Evolutionary conservation across 2,797 vertebrate species (phyloP), one percentile per base, ranked within the genome.

Genomic region (Xiphorhynchus erythropygius): DNA sequence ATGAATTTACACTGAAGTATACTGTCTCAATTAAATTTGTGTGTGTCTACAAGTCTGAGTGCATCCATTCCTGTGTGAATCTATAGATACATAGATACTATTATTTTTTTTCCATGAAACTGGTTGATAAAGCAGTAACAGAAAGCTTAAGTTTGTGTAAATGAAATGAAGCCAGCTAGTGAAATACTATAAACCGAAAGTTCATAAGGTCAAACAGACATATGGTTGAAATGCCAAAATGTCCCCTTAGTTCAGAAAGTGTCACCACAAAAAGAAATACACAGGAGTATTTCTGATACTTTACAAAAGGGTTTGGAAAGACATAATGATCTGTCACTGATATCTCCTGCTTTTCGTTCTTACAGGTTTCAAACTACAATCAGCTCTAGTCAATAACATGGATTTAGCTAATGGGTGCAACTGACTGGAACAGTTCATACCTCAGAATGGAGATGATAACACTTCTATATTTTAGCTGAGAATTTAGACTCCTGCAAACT

Each of bases 181-280:
- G 57, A 93, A 89, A 86, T 76, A 90, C 22, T 63, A 87, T 74
- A 87, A 89, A 87, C 39, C 53, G 46, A 71, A 64, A 88, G 87
- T 89, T 90, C 91, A 63, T 59, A 65, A 89, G 81, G 71, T 92
- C 86, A 93, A 71, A 76, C 7, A 73, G 67, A 68, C 83, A 84
- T 81, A 84, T 42, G 78, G 65, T 24, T 68, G 63, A 49, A 89
- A 84, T 35, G 69, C 23, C 79, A 92, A 62, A 81, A 76, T 79
- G 70, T 83, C 68, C 63, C 76, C 28, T 47, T 59, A 81, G 83
- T 78, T 67, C 90, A 87, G 84, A 87, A 84, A 88, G 37, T 21
- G 22, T 32, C 49, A 64, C 33, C 33, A 69, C 21, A 59, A 35
- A 63, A 92, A 82, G 25, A 88, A 94, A 81, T 24, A 78, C 53